phyloP scores from a whole-genome alignment of 2,888 invertebrate species.

The Drosophila mercatorum region DNA sequence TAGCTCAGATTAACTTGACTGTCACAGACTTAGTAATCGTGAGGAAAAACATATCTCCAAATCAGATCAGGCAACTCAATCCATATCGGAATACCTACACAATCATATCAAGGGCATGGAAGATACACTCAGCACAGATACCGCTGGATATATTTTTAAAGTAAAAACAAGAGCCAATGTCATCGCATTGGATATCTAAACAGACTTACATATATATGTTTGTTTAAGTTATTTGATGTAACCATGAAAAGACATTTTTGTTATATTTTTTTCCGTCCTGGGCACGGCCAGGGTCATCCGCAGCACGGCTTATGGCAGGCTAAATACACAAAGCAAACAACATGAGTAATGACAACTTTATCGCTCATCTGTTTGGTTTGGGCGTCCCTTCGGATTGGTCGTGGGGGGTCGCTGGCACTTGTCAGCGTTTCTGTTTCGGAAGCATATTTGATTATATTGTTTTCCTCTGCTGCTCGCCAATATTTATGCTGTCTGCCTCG shows the following conservation, averaged over 20 bases:
- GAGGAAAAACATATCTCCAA: neutral
- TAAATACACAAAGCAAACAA: constrained; percentile 38
- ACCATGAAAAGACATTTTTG: constrained; percentile 20
- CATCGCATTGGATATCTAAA: neutral
- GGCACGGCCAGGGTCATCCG: constrained; percentile 18
- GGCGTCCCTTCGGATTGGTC: constrained; percentile 15
- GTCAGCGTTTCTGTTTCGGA: constrained; percentile 34
- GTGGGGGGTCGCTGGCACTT: constrained; percentile 3
- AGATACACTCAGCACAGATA: too few relatives aligned
- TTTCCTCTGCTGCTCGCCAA: neutral
- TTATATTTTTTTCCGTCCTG: constrained; percentile 9
- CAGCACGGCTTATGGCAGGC: constrained; percentile 27
- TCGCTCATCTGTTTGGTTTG: constrained; percentile 43
- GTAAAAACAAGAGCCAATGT: constrained; percentile 15
- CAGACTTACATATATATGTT: constrained; percentile 7
- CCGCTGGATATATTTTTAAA: constrained; percentile 26
- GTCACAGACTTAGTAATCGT: neutral
- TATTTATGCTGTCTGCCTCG: constrained; percentile 7
- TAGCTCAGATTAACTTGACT: neutral
- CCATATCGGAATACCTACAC: neutral
- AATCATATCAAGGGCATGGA: neutral
- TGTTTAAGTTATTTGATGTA: constrained; percentile 19
- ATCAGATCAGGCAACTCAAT: neutral
- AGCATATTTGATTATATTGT: constrained; percentile 28
- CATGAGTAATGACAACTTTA: constrained; percentile 66